Base-by-base conservation (phyloP, 1,140 invertebrate genomes). In the Yoshiicerus persimilis region DNA sequence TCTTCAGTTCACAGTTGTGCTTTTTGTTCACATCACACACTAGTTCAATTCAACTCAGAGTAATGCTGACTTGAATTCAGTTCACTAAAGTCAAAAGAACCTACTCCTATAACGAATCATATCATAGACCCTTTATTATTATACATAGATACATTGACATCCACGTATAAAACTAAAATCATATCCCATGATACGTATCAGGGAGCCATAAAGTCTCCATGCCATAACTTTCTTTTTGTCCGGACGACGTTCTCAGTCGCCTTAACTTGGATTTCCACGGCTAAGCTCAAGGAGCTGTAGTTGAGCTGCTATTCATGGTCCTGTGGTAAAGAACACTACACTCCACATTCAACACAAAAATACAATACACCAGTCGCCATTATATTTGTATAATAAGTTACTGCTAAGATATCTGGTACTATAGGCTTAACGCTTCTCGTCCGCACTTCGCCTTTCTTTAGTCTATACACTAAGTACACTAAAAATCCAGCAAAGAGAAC, bases 201-300 rank as follows among this genome's bases (percentile, higher is more conserved):
- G 20, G 38, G 34, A 80, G 75, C 32, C 75, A 80, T 80, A 80
- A 80, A 80, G 30, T 80, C 75, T 32, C 32, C 16, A 80, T 80
- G 75, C 75, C 75, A 80, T 80, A 80, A 80, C 75, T 80, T 80
- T 80, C 66, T 30, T 80, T 80, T 34, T 80, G 30, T 80, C 75
- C 16, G 1, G 75, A 36, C 75, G 16, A 32, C 20, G 5, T 80
- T 80, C 70, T 80, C 75, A 80, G 75, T 80, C 75, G 75, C 30
- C 32, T 80, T 80, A 80, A 80, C 4, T 34, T 34, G 75, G 75
- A 80, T 80, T 80, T 80, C 16, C 75, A 80, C 75, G 32, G 75
- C 30, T 80, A 30, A 80, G 75, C 75, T 80, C 75, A 80, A 80
- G 13, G 32, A 80, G 64, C 64, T 70, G 8, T 25, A 30, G 64